Evolutionary conservation across 2,888 invertebrate species (phyloP).

Genomic region (Mythimna vitellina): DNA sequence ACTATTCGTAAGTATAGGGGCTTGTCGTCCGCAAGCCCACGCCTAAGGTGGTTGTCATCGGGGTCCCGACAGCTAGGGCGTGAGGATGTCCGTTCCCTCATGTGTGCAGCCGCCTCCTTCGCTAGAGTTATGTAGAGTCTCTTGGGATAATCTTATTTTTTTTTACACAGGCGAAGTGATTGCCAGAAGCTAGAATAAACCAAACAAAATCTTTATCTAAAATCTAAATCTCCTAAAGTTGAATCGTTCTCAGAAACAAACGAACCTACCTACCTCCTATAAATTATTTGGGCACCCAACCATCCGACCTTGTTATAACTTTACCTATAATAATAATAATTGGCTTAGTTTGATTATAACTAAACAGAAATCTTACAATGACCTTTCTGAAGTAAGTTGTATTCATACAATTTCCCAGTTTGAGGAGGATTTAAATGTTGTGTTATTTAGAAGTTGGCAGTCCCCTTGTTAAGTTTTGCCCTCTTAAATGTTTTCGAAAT

Average conservation of each 20-base stretch:
- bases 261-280: neutral
- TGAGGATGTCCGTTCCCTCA: no score
- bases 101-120: no score
- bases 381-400: slow-evolving; percentile 36
- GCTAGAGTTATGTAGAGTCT: no score
- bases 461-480: slow-evolving; percentile 5
- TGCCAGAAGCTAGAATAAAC: neutral
- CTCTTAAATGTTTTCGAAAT: slow-evolving; percentile 3
- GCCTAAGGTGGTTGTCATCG: no score
- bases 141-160: no score
- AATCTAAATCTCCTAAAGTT: slow-evolving; percentile 24
- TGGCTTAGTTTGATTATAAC: slow-evolving; percentile 59
- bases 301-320: slow-evolving; percentile 47
- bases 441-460: slow-evolving; percentile 11
- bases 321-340: slow-evolving; percentile 56
- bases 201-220: slow-evolving; percentile 8
- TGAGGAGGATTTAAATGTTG: slow-evolving; percentile 26
- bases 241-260: slow-evolving; percentile 10
- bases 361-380: slow-evolving; percentile 49
- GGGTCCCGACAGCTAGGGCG: no score
- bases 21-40: no score
- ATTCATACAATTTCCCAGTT: slow-evolving; percentile 21
- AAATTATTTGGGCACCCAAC: slow-evolving; percentile 22
- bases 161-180: no score
- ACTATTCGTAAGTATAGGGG: no score